phyloP scores from a whole-genome alignment of 2,888 invertebrate species.

The Amblyjoppa proteus region DNA sequence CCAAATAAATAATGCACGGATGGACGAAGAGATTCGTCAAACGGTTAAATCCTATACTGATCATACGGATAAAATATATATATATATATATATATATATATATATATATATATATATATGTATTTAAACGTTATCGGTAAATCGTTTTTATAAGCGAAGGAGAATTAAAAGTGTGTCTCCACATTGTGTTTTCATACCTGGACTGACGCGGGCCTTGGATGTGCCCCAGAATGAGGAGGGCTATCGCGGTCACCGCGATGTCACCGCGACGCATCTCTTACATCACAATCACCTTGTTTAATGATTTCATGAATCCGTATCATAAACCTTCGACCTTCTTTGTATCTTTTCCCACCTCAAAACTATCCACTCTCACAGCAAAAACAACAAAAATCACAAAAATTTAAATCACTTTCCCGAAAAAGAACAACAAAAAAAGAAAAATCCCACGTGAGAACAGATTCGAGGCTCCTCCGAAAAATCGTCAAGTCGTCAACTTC shows the following conservation, averaged over 20 bases:
- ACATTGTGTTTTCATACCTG: conserved; percentile 76
- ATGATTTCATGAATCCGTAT: conserved; percentile 76
- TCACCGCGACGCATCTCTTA: conserved; percentile 85
- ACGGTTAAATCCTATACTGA: not conserved
- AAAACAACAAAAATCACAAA: conserved; percentile 11
- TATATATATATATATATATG: no score
- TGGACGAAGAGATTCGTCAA: not conserved
- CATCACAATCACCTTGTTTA: conserved; percentile 83
- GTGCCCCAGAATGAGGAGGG: conserved; percentile 83
- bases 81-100: no score
- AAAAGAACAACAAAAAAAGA: no score
- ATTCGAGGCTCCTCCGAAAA: not conserved
- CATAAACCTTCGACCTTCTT: conserved; percentile 3
- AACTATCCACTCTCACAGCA: not conserved
- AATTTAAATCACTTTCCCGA: conserved; percentile 9
- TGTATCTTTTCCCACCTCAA: not conserved
- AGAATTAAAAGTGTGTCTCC: not conserved
- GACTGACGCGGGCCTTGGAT: conserved; percentile 82
- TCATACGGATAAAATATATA: no score
- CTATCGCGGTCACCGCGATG: conserved; percentile 85
- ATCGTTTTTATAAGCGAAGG: not conserved
- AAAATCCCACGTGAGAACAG: not conserved
- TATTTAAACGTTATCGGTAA: not conserved
- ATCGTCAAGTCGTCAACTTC: not conserved
- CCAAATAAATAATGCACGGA: not conserved